These are phyloP conservation scores for Capromys pilorides DNA, from an alignment of 2,797 vertebrate genomes.

Conservation along the genomic window DNA sequence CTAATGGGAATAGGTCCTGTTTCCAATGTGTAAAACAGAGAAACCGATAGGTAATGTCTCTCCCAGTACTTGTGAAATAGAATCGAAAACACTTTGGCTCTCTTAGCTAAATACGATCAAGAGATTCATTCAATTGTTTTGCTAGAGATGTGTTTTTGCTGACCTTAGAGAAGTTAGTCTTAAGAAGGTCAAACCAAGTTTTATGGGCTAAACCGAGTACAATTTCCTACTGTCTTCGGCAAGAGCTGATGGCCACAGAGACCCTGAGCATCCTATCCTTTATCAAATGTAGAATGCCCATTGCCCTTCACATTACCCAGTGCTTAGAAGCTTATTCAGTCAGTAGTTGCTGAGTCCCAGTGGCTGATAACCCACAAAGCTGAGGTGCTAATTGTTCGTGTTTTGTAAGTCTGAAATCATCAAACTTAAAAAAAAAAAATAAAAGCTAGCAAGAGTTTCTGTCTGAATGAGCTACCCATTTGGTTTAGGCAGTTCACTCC, in stretches of 20 bases:
- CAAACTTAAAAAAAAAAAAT: conserved; percentile 40
- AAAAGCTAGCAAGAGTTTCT: not conserved
- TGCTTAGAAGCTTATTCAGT: not conserved
- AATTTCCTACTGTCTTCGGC: not conserved
- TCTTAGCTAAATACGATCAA: not conserved
- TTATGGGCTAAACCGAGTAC: not conserved
- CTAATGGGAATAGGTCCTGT: not conserved
- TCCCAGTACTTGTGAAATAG: not conserved
- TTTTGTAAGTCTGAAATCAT: conserved; percentile 32
- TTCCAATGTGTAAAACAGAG: not conserved
- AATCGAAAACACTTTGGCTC: not conserved
- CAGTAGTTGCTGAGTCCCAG: not conserved
- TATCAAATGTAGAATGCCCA: not conserved
- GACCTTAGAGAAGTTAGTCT: not conserved
- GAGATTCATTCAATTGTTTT: conserved; percentile 39
- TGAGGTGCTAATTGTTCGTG: not conserved
- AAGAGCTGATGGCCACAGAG: not conserved
- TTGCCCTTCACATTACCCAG: not conserved
- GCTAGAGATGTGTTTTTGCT: not conserved
- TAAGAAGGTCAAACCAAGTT: conserved; percentile 40
- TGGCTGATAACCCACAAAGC: not conserved
- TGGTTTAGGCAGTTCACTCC: not conserved
- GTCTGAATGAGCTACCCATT: not conserved
- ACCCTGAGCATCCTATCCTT: not conserved
- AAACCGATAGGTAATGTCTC: not conserved